Evolutionary conservation across 2,797 vertebrate species (phyloP), one percentile per base, ranked within the genome.

Genomic region (Natrix natrix): DNA sequence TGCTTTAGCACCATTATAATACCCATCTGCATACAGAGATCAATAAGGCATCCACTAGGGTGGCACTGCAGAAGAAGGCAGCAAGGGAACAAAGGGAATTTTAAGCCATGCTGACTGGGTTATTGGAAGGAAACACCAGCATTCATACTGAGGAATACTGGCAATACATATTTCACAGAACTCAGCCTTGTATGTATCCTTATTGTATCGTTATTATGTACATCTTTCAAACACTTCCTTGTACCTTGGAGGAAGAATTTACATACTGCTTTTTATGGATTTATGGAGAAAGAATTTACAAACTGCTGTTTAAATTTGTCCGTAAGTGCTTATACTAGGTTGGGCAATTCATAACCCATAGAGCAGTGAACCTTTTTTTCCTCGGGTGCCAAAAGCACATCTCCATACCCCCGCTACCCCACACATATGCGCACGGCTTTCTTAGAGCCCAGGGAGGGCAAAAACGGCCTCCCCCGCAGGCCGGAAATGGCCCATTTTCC

Each of bases 1-100:
- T 99, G 99, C 97, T 99, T 99, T 96, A 99, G 98, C 97, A 99
- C 98, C 99, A 99, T 99, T 96, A 99, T 99, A 96, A 99, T 99
- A 92, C 99, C 98, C 99, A 99, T 99, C 96, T 99, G 99, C 98
- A 99, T 98, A 96, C 99, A 99, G 96, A 99, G 98, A 97, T 99
- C 99, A 94, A 99, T 99, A 98, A 99, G 98, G 97, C 99, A 99
- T 97, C 99, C 99, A 57, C 99, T 99, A 91, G 99, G 99, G 97
- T 99, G 99, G 95, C 99, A 99, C 99, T 99, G 95, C 5, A 48
- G 93, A 87, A 61, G 89, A 88, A 86, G 0, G 0, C 20, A 37
- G 63, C 24, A 57, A 55, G n/a, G 28, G 48, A 52, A 24, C 56
- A 86, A 83, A 83, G 4, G 16, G 54, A 26, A 43, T 93, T 32